These are phyloP conservation scores for Leptinotarsa haldemani DNA, from an alignment of 2,888 invertebrate genomes.

Conservation along the genomic window DNA sequence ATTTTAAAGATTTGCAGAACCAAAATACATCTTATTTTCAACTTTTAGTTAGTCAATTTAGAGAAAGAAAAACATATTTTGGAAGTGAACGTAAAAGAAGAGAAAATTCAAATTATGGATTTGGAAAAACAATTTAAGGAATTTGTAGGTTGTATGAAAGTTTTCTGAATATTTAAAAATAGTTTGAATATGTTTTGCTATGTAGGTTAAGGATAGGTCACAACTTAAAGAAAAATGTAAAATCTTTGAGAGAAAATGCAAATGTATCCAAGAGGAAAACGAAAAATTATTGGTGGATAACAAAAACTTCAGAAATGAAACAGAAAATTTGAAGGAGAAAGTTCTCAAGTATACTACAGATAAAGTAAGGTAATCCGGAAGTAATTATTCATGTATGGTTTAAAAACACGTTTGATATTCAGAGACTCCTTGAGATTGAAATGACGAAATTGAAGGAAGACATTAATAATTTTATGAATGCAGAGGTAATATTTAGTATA, in stretches of 20 bases:
- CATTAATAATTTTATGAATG: conserved; percentile 34
- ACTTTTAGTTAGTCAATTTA: conserved; percentile 24
- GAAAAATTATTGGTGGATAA: conserved; percentile 38
- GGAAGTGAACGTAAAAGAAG: conserved; percentile 41
- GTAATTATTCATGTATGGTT: conserved; percentile 15
- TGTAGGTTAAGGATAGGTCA: conserved; percentile 40
- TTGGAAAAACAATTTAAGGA: conserved; percentile 49
- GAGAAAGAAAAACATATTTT: conserved; percentile 40
- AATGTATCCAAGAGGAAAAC: conserved; percentile 35
- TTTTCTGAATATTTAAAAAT: conserved; percentile 13
- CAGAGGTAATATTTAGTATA: conserved; percentile 38
- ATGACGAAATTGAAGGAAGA: conserved; percentile 37
- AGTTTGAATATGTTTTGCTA: conserved; percentile 3
- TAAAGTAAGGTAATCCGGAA: conserved; percentile 39
- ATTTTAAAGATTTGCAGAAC: conserved; percentile 17
- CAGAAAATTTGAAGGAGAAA: conserved; percentile 32
- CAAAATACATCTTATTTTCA: neutral
- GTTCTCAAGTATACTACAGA: conserved; percentile 26
- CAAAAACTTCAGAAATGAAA: conserved; percentile 29
- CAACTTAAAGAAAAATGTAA: conserved; percentile 42
- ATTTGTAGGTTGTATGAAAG: conserved; percentile 41
- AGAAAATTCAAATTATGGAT: conserved; percentile 46
- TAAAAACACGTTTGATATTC: conserved; percentile 29
- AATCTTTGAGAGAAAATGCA: conserved; percentile 27
- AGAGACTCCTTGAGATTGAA: conserved; percentile 41